Evolutionary conservation across 2,888 invertebrate genomes (phyloP).

Genomic region (Cephus nigrinus): DNA sequence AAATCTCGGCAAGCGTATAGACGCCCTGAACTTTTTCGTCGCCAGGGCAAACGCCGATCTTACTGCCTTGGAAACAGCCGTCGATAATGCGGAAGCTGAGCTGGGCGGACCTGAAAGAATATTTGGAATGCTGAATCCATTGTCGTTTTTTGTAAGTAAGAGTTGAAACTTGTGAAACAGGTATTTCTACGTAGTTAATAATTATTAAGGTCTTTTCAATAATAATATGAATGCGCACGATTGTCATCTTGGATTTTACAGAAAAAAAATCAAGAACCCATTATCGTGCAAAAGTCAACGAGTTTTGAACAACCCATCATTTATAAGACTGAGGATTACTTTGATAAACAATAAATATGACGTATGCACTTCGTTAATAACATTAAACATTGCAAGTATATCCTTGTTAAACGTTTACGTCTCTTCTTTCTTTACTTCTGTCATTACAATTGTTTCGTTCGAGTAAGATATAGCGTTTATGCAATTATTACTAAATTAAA

Average conservation of each 20-base stretch:
- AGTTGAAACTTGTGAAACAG: not conserved
- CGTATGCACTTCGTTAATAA: no score
- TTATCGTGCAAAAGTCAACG: slow-evolving; percentile 29
- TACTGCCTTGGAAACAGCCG: slow-evolving; percentile 55
- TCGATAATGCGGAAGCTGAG: slow-evolving; percentile 60
- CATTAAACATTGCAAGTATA: no score
- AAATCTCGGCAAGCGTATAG: slow-evolving; percentile 55
- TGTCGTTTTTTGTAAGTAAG: slow-evolving; percentile 59
- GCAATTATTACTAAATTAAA: not conserved
- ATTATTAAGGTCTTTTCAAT: not conserved
- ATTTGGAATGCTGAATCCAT: slow-evolving; percentile 61
- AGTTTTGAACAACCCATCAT: slow-evolving; percentile 48
- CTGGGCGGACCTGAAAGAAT: slow-evolving; percentile 57
- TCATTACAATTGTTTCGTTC: no score
- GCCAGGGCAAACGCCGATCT: slow-evolving; percentile 56
- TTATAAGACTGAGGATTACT: slow-evolving; percentile 53
- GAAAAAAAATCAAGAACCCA: slow-evolving; percentile 54
- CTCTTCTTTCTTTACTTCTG: not conserved
- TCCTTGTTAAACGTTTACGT: not conserved
- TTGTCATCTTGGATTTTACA: slow-evolving; percentile 29
- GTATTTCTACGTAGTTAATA: not conserved
- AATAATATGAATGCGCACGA: not conserved
- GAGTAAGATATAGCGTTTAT: no score
- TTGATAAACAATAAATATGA: slow-evolving; percentile 35
- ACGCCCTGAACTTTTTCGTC: slow-evolving; percentile 60